phyloP scores from a whole-genome alignment of 2,113 vertebrate genomes.

The Pelmatolapia mariae region DNA sequence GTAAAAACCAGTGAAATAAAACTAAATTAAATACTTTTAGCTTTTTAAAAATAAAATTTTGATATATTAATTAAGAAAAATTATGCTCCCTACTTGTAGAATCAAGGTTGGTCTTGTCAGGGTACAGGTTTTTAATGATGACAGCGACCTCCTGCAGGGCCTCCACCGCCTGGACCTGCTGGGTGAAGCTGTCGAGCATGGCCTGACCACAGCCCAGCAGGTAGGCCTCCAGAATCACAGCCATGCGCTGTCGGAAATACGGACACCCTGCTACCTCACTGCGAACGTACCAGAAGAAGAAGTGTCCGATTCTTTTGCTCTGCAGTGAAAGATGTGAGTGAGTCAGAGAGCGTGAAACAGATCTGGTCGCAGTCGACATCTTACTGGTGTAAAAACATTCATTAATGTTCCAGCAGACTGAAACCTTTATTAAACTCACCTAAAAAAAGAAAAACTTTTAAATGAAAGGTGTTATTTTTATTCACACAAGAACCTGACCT shows the following conservation, averaged over 20 bases:
- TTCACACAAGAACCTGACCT: neutral
- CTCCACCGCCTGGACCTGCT: slow-evolving; percentile 68
- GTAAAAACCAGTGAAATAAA: neutral
- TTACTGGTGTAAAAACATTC: neutral
- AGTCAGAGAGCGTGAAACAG: neutral
- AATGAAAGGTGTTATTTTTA: neutral
- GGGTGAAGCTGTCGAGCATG: slow-evolving; percentile 60
- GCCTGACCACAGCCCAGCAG: slow-evolving; percentile 72
- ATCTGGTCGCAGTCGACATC: neutral
- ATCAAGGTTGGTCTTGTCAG: slow-evolving; percentile 65
- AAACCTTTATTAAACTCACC: neutral
- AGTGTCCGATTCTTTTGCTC: slow-evolving; percentile 79
- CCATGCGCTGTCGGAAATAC: slow-evolving; percentile 73
- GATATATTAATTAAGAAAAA: neutral
- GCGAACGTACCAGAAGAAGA: slow-evolving; percentile 78
- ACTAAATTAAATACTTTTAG: neutral
- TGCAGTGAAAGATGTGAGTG: slow-evolving; percentile 10
- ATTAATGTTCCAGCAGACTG: neutral
- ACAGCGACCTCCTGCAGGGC: slow-evolving; percentile 57
- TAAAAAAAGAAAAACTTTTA: neutral
- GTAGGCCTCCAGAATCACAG: slow-evolving; percentile 75
- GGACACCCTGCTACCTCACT: slow-evolving; percentile 71
- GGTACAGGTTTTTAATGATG: slow-evolving; percentile 60
- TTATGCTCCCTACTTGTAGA: slow-evolving; percentile 42
- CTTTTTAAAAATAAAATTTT: neutral